These are phyloP conservation scores for Lasiommata megera DNA, from an alignment of 2,888 invertebrate species.

Conservation along the genomic window DNA sequence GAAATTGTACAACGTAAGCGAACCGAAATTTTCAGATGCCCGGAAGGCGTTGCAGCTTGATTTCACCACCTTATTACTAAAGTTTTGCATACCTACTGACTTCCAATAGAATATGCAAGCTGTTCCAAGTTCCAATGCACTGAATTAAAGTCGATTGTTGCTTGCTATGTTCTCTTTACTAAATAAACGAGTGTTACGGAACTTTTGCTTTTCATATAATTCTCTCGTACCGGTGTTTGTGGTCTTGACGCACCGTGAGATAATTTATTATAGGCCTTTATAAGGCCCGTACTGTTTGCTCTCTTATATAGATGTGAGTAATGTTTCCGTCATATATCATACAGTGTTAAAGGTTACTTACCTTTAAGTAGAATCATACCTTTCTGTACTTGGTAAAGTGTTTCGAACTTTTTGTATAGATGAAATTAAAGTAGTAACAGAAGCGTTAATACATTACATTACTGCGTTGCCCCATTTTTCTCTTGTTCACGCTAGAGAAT, in stretches of 20 bases:
- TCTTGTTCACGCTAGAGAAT: too few species aligned
- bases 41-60: neutral
- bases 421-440: neutral
- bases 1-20: neutral
- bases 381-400: neutral
- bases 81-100: neutral
- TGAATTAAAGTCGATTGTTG: neutral
- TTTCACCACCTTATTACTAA: constrained; percentile 1
- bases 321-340: constrained; percentile 10
- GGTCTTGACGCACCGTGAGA: constrained; percentile 12
- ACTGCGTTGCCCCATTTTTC: neutral
- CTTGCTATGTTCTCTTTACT: neutral
- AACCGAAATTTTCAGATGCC: neutral
- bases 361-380: constrained; percentile 1
- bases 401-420: neutral
- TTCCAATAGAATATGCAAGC: neutral
- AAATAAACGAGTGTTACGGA: constrained; percentile 8
- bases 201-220: constrained; percentile 16
- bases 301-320: constrained; percentile 10
- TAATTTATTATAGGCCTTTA: constrained; percentile 18
- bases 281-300: constrained; percentile 8
- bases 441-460: neutral
- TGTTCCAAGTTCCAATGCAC: neutral
- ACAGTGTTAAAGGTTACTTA: constrained; percentile 11
- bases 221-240: constrained; percentile 9